phyloP scores from a whole-genome alignment of 2,888 invertebrate species.

The Pterobdella sp. region DNA sequence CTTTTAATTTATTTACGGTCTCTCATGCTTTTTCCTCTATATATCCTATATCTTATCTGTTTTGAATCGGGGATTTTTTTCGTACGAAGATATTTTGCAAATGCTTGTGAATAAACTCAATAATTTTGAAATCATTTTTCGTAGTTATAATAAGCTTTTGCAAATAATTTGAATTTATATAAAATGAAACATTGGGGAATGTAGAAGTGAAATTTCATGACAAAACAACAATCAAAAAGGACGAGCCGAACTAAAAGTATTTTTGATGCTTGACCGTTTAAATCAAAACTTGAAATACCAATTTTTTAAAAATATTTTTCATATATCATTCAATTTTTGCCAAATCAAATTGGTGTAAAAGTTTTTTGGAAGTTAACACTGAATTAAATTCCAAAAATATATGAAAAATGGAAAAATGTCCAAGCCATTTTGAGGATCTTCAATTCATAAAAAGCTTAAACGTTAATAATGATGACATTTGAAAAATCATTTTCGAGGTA shows the following conservation, averaged over 20 bases:
- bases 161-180: not conserved
- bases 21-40: not conserved
- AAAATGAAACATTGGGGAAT: not conserved
- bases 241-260: not conserved
- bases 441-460: too few relatives aligned
- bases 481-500: too few relatives aligned
- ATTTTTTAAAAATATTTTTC: not conserved
- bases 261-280: slow-evolving; percentile 10
- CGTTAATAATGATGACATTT: too few relatives aligned
- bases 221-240: not conserved
- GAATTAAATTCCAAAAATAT: not conserved
- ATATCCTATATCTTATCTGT: not conserved
- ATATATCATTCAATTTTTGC: not conserved
- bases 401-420: not conserved
- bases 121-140: too few relatives aligned
- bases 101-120: too few relatives aligned
- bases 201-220: not conserved
- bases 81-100: too few relatives aligned
- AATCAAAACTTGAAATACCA: not conserved
- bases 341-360: not conserved
- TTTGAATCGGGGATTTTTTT: too few relatives aligned
- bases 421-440: not conserved
- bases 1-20: not conserved
- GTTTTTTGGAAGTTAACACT: not conserved
- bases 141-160: not conserved